Conservation (phyloP, 2,113 vertebrate genomes). For the Dryoscopus gambensis region DNA sequence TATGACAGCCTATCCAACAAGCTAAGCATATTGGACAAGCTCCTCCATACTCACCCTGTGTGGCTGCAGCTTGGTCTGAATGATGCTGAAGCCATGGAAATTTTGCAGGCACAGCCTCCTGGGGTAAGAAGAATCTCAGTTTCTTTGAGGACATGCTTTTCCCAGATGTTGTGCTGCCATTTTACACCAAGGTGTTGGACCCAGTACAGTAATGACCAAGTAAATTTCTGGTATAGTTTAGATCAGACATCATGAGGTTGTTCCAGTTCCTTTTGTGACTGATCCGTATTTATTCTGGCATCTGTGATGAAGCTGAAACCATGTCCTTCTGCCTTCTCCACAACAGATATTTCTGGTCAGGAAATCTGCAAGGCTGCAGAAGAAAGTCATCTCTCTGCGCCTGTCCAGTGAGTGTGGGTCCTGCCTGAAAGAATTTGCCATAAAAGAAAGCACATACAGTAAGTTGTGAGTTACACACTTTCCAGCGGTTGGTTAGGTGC, state of each 20-base stretch:
- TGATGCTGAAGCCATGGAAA: conserved; percentile 76
- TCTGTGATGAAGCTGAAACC: neutral
- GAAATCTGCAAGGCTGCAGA: conserved; percentile 83
- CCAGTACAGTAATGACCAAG: neutral
- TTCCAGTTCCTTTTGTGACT: neutral
- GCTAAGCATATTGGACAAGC: conserved; percentile 88
- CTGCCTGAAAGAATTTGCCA: conserved; percentile 81
- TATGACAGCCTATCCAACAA: conserved; percentile 85
- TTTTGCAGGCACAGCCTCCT: conserved; percentile 82
- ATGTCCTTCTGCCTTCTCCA: neutral
- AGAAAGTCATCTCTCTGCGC: conserved; percentile 87
- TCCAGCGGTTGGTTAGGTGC: neutral
- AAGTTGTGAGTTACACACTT: conserved; percentile 51
- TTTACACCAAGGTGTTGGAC: neutral
- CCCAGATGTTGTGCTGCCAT: neutral
- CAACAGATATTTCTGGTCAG: conserved; percentile 88
- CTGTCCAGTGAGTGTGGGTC: conserved; percentile 68
- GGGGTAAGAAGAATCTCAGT: conserved; percentile 77
- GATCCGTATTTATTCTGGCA: neutral
- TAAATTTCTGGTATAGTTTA: neutral
- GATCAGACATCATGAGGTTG: neutral
- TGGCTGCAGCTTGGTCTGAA: conserved; percentile 88
- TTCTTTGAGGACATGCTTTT: neutral
- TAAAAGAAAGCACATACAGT: conserved; percentile 94
- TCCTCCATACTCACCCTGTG: conserved; percentile 85